These are phyloP conservation scores for Listronotus oregonensis DNA, from an alignment of 1,140 invertebrate genomes.

Conservation along the genomic window DNA sequence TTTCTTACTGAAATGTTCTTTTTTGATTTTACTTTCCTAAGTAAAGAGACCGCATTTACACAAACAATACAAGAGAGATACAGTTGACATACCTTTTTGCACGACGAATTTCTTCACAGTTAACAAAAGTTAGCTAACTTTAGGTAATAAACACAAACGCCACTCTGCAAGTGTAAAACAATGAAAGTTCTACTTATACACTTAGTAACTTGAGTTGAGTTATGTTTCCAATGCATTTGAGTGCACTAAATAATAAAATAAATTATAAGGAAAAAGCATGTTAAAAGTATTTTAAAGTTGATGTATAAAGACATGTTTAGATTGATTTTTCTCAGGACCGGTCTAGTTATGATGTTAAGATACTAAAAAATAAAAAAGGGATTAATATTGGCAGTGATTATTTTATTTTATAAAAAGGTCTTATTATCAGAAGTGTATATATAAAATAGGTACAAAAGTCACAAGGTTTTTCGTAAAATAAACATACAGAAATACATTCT, in stretches of 20 bases:
- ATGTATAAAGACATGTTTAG: too few relatives aligned
- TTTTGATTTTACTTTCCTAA: neutral
- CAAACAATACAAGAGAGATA: conserved; percentile 1
- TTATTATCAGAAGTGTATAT: too few relatives aligned
- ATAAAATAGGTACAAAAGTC: too few relatives aligned
- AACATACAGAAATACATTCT: too few relatives aligned
- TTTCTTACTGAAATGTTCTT: neutral
- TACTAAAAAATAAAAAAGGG: too few relatives aligned
- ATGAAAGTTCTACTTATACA: conserved; percentile 19
- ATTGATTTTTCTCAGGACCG: too few relatives aligned
- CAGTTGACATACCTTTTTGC: conserved; percentile 11
- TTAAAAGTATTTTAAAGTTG: too few relatives aligned
- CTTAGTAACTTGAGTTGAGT: conserved; percentile 22
- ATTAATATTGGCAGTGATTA: too few relatives aligned
- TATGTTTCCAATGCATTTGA: conserved; percentile 14
- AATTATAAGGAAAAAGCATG: too few relatives aligned
- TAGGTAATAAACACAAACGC: conserved; percentile 25
- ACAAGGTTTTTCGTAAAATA: too few relatives aligned
- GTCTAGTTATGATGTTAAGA: too few relatives aligned
- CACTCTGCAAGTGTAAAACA: conserved; percentile 21
- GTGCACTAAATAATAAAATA: conserved; percentile 15
- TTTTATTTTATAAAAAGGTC: too few relatives aligned
- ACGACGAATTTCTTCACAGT: conserved; percentile 22
- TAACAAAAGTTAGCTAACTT: conserved; percentile 30
- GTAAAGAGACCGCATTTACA: neutral